These are phyloP conservation scores for Philopotamus ludificatus DNA, from an alignment of 1,140 invertebrate genomes.

Conservation along the genomic window DNA sequence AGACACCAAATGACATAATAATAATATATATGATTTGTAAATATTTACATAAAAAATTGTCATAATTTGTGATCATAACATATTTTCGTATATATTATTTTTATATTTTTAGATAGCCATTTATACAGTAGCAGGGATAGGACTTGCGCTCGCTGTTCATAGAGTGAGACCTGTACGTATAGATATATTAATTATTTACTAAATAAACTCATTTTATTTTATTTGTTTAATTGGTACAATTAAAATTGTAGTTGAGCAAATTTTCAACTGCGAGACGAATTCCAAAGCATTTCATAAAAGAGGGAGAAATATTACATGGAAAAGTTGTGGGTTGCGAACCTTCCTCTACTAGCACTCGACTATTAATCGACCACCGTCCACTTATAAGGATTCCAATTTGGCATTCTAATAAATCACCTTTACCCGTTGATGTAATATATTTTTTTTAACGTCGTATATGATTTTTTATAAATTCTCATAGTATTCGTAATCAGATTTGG, in stretches of 20 bases:
- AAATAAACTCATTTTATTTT: constrained; percentile 24
- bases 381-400: constrained; percentile 55
- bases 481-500: constrained; percentile 32
- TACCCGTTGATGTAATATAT: constrained; percentile 50
- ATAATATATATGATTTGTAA: no score
- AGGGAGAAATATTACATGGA: constrained; percentile 49
- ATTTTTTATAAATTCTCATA: neutral
- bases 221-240: constrained; percentile 27
- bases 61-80: no score
- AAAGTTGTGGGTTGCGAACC: constrained; percentile 50
- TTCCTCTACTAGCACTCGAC: constrained; percentile 47
- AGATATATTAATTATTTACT: constrained; percentile 11
- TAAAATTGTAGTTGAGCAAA: constrained; percentile 51
- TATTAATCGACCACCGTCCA: constrained; percentile 51
- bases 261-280: constrained; percentile 53
- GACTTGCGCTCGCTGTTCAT: constrained; percentile 51
- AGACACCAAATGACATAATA: no score
- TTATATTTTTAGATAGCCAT: constrained; percentile 52
- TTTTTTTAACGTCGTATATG: neutral
- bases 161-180: constrained; percentile 54
- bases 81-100: neutral
- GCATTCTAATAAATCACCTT: constrained; percentile 54
- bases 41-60: no score
- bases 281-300: constrained; percentile 51
- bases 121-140: constrained; percentile 52